Base-by-base conservation (phyloP, 1,140 invertebrate genomes). In the Theocolax elegans region DNA sequence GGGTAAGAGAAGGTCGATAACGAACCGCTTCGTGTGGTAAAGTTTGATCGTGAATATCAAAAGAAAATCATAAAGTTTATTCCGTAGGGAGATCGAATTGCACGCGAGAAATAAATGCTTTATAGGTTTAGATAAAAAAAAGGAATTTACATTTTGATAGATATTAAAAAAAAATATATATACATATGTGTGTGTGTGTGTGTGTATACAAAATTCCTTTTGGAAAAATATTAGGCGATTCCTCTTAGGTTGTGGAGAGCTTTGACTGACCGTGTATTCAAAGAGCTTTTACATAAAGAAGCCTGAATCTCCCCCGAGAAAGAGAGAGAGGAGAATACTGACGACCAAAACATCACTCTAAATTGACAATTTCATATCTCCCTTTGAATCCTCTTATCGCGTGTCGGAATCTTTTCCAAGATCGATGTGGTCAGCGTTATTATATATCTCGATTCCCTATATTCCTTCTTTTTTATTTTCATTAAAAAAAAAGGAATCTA, bases 1-100 rank as follows among this genome's bases (percentile, higher is more conserved):
- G n/a, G n/a, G n/a, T n/a, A n/a, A n/a, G n/a, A n/a, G n/a, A n/a
- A n/a, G n/a, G n/a, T 44, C 38, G 63, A 56, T 66, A 56, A 67
- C 40, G 54, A 46, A 48, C 48, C 48, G n/a, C 35, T 35, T 7
- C 29, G 17, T 7, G 19, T 15, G 15, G 27, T 19, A 54, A 60
- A 68, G 44, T 68, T 68, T 60, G 42, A 51, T 68, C 54, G 44
- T 51, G 46, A 68, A 51, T 67, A 67, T 67, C 65, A 48, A 67
- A 67, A 54, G 27, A 23, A 56, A 46, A 21, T 3, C 15, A 44
- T 56, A 66, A 29, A 66, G 9, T 31, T 56, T 56, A 56, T 40
- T 56, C 40, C 15, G n/a, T n/a, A 17, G 17, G 42, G 35, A 2
- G 27, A 13, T 56, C 9, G 66, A 25, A 31, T 3, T 2, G 19